Evolutionary conservation across 2,797 vertebrate genomes (phyloP), one percentile per base, ranked within the genome.

Genomic region (Sylvia borin): DNA sequence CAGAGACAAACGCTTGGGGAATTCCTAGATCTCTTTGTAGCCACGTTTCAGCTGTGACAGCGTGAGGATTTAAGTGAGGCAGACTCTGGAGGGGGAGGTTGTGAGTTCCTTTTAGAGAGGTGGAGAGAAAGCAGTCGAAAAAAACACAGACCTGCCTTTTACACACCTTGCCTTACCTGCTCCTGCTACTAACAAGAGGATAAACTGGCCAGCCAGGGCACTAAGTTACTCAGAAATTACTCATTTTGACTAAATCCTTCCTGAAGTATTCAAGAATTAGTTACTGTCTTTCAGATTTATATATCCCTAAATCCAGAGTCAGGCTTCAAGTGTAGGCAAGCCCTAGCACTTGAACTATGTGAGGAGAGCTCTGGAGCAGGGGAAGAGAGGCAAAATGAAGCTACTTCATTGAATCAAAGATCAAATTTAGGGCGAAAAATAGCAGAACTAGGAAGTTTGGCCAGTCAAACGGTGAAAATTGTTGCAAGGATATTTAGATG

Each of bases 21-120:
- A 95, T 92, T 96, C 95, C 96, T 91, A 2, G 3, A 32, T n/a
- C 84, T 65, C 82, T 85, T 77, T 92, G 85, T 67, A 83, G 85
- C 34, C 80, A 16, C 70, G 3, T 73, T 66, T 88, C 13, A 1
- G 38, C 42, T 20, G 85, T 21, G 95, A 95, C 94, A 91, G 60
- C 1, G 5, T 0, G 48, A 88, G 95, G 87, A 29, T 88, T 92
- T 83, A 15, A 90, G 78, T 2, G 67, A 57, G 67, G 87, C 74
- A 50, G 11, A 13, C 71, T 88, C 80, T n/a, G 32, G 57, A 85
- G 42, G 42, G 75, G 40, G 61, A 75, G 93, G 68, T 42, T 22
- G 16, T 61, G 11, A 50, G 58, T 66, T 90, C 45, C 50, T 88
- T 53, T 83, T 21, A 54, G 60, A 91, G 84, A 47, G 58, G 19